Base-by-base conservation (phyloP, 2,888 invertebrate genomes). In the Hecatera dysodea region DNA sequence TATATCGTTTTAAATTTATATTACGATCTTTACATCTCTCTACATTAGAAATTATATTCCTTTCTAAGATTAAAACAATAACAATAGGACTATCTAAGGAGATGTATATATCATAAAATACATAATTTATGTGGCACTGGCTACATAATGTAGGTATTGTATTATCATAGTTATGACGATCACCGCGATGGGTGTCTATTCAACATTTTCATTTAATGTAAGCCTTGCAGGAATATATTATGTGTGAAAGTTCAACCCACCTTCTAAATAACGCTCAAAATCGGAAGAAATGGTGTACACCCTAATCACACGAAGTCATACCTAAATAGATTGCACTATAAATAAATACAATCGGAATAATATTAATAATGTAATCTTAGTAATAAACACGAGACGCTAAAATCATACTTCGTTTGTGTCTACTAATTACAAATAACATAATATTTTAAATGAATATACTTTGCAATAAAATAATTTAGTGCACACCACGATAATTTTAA, bases 121-220 rank as follows among this genome's bases (percentile, higher is more conserved):
- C 91, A 94, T 90, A 89, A 78, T 89, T 65, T 87, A 91, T 92
- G 95, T 95, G 95, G 95, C 95, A 95, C 95, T 92, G 91, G 90
- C 94, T 94, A 95, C 90, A 85, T 87, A 90, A 27, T 29, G 53
- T 72, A 72, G 85, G 85, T 86, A 84, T 72, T 84, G 79, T 80
- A 82, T 82, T 81, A 79, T 81, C 55, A 57, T 69, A 39, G 42
- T 60, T 60, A 53, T 71, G 65, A 68, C 50, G 39, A 76, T 68
- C 68, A 81, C 60, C 78, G 56, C 70, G 67, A 62, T 72, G 73
- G 74, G 64, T 61, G 33, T 36, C 9, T 36, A 29, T 55, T 70
- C 29, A 65, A 65, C 52, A 56, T 53, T 73, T 64, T 46, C n/a
- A 52, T 33, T 52, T 53, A 55, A 67, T 70, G 68, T 71, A 62